phyloP scores from a whole-genome alignment of 2,888 invertebrate genomes.

The Slavum lentiscoides region DNA sequence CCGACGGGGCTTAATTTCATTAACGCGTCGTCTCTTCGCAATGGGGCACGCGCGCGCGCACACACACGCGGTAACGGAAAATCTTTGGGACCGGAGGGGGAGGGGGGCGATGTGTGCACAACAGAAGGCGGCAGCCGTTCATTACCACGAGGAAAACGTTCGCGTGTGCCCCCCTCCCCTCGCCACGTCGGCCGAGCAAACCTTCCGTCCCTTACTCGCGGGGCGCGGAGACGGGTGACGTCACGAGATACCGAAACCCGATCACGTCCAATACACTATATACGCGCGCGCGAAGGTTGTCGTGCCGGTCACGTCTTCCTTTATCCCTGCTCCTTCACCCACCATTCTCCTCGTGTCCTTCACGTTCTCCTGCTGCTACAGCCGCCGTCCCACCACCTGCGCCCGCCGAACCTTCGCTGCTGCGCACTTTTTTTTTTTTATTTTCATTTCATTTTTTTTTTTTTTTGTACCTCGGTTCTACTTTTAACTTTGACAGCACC shows the following conservation, averaged over 20 bases:
- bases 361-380: background rate
- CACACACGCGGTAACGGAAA: background rate
- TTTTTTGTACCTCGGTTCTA: conserved; percentile 25
- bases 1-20: conserved; percentile 46
- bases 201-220: too few species aligned
- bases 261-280: conserved; percentile 45
- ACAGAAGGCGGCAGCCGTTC: conserved; percentile 38
- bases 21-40: conserved; percentile 36
- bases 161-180: conserved; percentile 20
- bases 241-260: conserved; percentile 52
- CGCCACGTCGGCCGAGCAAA: background rate
- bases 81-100: too few species aligned
- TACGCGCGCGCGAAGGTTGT: conserved; percentile 25
- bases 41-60: background rate
- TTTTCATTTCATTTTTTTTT: background rate
- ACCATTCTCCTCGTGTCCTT: background rate
- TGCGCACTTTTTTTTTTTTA: too few species aligned
- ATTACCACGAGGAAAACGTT: conserved; percentile 37
- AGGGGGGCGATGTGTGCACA: background rate
- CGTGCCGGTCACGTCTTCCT: conserved; percentile 54
- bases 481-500: conserved; percentile 51
- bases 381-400: background rate
- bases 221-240: conserved; percentile 12
- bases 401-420: conserved; percentile 22
- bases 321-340: conserved; percentile 1